Evolutionary conservation across 2,888 invertebrate species (phyloP).

Genomic region (Tipula unca): DNA sequence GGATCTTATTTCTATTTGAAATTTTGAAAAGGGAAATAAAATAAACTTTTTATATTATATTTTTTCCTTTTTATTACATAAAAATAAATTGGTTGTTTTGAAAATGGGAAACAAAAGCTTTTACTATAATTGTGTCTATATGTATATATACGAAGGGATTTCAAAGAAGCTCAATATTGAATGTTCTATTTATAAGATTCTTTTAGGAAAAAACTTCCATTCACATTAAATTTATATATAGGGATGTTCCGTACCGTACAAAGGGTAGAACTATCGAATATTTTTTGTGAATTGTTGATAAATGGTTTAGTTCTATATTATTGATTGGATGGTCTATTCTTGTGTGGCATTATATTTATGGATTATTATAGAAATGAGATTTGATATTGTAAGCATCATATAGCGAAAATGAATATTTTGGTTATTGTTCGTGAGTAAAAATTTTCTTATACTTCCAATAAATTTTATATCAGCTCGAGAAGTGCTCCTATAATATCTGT

Average conservation of each 20-base stretch:
- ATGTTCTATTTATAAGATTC: background rate
- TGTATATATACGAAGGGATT: background rate
- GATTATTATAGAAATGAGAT: no score
- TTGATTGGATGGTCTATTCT: background rate
- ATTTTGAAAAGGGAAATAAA: constrained; percentile 14
- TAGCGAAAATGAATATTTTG: no score
- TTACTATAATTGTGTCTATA: background rate
- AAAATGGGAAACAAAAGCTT: constrained; percentile 8
- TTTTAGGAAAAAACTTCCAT: background rate
- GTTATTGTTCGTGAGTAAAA: no score
- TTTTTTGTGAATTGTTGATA: background rate
- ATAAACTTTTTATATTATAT: background rate
- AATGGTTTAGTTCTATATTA: background rate
- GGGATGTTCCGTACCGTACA: background rate
- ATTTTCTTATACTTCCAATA: no score
- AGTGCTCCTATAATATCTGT: no score
- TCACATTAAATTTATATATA: background rate
- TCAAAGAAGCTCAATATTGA: background rate
- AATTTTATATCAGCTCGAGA: no score
- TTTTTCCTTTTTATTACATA: background rate
- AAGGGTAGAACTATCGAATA: background rate
- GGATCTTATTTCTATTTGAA: background rate
- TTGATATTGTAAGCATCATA: no score
- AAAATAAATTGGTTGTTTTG: background rate
- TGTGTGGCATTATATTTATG: no score